Conservation (phyloP, 2,797 vertebrate species). For the Argentina silus region DNA sequence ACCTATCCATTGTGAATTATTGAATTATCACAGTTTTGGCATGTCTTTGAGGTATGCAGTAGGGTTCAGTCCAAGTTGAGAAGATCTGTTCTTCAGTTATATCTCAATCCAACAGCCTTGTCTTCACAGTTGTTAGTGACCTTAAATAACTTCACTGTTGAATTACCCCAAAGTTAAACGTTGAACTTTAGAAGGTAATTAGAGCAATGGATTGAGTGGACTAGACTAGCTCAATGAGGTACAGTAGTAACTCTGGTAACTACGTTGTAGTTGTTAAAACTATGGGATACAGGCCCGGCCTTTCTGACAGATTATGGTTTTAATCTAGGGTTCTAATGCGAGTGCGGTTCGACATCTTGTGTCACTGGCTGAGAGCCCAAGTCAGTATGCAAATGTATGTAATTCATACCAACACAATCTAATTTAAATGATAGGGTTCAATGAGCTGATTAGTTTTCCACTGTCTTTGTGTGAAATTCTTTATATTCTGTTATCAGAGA, state of each 20-base stretch:
- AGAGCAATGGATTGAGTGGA: not conserved
- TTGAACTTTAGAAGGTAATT: not conserved
- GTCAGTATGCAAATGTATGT: slow-evolving; percentile 11
- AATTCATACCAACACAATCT: not conserved
- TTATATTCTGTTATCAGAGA: slow-evolving; percentile 4
- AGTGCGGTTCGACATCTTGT: not conserved
- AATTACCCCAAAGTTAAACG: not conserved
- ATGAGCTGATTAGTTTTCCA: not conserved
- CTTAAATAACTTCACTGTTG: not conserved
- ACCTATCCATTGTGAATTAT: too few relatives aligned
- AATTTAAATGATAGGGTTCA: slow-evolving; percentile 6
- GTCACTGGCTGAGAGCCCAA: not conserved
- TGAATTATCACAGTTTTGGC: not conserved
- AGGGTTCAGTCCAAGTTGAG: not conserved
- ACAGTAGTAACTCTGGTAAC: not conserved
- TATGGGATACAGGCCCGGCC: not conserved
- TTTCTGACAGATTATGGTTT: not conserved
- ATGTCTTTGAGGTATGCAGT: not conserved
- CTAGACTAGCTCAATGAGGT: not conserved
- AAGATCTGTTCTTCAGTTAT: not conserved
- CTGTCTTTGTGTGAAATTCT: not conserved
- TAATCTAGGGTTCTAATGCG: not conserved
- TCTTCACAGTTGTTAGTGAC: not conserved
- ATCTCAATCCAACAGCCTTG: not conserved
- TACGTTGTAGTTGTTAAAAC: not conserved